These are phyloP conservation scores for Pristionchus japonicus DNA, from an alignment of 2,888 invertebrate genomes.

Conservation along the genomic window DNA sequence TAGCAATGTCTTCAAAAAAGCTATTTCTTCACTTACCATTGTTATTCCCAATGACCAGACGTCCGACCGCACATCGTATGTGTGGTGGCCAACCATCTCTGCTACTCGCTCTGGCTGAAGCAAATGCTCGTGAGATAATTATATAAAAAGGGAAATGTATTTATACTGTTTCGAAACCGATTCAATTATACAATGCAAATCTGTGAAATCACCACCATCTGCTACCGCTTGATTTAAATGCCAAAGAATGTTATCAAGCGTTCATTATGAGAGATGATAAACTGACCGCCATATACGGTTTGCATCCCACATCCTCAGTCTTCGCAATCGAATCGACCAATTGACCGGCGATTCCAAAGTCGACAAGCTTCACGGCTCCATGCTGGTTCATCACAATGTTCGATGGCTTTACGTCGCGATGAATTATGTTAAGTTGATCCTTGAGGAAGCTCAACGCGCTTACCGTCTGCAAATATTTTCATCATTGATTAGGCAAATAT, in stretches of 20 bases:
- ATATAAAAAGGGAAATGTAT: no score
- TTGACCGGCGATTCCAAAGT: conserved; percentile 98
- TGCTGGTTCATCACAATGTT: conserved; percentile 94
- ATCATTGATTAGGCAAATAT: not conserved
- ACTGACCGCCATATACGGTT: conserved; percentile 96
- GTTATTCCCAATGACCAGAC: conserved; percentile 79
- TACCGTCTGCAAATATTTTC: conserved; percentile 81
- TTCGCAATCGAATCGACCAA: conserved; percentile 97
- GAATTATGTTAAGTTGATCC: conserved; percentile 95
- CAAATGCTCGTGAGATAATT: not conserved
- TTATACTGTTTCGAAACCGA: no score
- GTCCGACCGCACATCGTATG: conserved; percentile 79
- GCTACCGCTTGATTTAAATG: no score
- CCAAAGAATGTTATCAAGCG: no score
- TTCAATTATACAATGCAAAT: no score
- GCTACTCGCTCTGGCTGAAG: conserved; percentile 78
- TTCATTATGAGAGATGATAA: no score
- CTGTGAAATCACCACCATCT: no score
- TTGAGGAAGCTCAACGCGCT: conserved; percentile 97
- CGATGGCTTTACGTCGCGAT: conserved; percentile 96
- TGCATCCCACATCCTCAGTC: conserved; percentile 96
- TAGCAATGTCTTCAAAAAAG: not conserved
- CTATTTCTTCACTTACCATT: conserved; percentile 75
- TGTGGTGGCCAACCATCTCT: conserved; percentile 54
- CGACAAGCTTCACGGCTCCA: conserved; percentile 97